These are phyloP conservation scores for Eubasilissa splendida DNA, from an alignment of 2,888 invertebrate species.

Conservation along the genomic window DNA sequence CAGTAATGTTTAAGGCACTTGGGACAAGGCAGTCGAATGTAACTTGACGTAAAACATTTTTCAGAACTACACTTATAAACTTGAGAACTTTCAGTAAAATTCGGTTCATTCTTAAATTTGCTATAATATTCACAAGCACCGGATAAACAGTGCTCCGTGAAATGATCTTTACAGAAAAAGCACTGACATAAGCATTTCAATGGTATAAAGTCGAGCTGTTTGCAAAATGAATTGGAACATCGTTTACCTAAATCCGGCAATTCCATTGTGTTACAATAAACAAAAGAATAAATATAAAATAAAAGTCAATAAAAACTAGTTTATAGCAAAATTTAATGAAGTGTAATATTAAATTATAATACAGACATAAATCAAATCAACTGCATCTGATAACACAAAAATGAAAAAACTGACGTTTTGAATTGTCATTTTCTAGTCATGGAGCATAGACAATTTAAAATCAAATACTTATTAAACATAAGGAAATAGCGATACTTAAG, in stretches of 20 bases:
- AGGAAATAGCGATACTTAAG: neutral
- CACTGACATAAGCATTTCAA: slow-evolving; percentile 77
- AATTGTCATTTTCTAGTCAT: too few species aligned
- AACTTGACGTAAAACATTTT: slow-evolving; percentile 74
- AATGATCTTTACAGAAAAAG: slow-evolving; percentile 80
- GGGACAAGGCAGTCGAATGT: slow-evolving; percentile 77
- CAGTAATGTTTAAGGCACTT: slow-evolving; percentile 81
- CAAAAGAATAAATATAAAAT: too few species aligned
- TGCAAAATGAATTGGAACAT: slow-evolving; percentile 76
- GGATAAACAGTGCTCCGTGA: slow-evolving; percentile 71
- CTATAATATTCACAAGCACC: slow-evolving; percentile 68
- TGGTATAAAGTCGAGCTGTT: slow-evolving; percentile 82
- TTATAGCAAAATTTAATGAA: too few species aligned
- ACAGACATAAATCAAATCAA: too few species aligned
- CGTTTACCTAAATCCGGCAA: slow-evolving; percentile 81
- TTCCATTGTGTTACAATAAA: slow-evolving; percentile 72
- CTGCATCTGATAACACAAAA: too few species aligned
- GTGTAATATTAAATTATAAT: too few species aligned
- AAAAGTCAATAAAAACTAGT: too few species aligned
- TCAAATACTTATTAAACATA: too few species aligned
- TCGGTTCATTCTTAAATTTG: slow-evolving; percentile 66
- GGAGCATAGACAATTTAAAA: too few species aligned
- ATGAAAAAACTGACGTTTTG: too few species aligned
- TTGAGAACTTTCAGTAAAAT: slow-evolving; percentile 66
- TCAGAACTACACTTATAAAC: slow-evolving; percentile 73